Evolutionary conservation across 2,113 vertebrate species (phyloP).

Genomic region (Misgurnus anguillicaudatus): DNA sequence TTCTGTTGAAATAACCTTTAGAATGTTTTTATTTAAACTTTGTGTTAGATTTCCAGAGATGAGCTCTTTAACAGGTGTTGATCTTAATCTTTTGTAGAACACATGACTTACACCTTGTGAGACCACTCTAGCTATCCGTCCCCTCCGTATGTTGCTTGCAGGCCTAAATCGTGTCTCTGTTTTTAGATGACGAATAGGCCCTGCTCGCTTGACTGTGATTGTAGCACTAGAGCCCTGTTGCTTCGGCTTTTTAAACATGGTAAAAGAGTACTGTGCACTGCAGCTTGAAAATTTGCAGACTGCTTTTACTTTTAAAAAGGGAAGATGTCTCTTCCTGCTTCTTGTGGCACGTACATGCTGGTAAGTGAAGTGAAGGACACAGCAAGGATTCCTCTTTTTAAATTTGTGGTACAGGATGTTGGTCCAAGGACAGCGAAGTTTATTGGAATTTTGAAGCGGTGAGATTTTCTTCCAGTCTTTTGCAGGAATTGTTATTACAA

Average conservation of each 20-base stretch:
- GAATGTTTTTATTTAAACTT: slow-evolving; percentile 20
- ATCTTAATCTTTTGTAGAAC: not conserved
- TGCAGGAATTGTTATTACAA: no score
- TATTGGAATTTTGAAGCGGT: not conserved
- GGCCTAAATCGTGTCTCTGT: not conserved
- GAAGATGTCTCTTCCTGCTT: not conserved
- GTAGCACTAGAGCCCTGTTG: not conserved
- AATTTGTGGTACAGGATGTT: not conserved
- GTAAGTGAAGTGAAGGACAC: not conserved
- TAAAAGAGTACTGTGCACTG: not conserved
- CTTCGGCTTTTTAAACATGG: not conserved
- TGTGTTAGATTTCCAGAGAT: not conserved
- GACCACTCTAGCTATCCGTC: not conserved
- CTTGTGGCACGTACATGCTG: not conserved
- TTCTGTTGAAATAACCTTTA: slow-evolving; percentile 37
- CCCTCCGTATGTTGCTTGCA: not conserved
- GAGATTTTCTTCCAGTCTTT: not conserved
- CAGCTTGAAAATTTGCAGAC: not conserved
- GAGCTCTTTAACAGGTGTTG: not conserved
- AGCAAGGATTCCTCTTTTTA: not conserved
- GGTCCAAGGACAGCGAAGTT: not conserved
- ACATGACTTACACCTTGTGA: not conserved
- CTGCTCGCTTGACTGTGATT: not conserved
- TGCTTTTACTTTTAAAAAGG: not conserved
- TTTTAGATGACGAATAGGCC: not conserved